These are phyloP conservation scores for Leptobrachium ailaonicum DNA, from an alignment of 2,113 vertebrate genomes.

Conservation along the genomic window DNA sequence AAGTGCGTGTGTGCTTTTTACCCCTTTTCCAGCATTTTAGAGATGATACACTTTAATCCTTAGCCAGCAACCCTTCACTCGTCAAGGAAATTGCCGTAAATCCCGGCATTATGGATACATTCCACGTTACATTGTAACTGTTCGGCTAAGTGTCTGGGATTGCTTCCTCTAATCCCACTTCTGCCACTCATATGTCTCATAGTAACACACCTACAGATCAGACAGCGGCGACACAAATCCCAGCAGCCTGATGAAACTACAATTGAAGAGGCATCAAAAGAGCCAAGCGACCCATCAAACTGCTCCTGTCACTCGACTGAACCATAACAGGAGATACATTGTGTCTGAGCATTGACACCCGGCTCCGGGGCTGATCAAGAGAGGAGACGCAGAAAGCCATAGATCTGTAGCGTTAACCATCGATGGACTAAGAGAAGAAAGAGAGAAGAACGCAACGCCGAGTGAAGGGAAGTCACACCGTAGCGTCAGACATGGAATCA, in stretches of 20 bases:
- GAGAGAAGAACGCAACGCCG: too few species aligned
- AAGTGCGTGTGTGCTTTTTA: too few species aligned
- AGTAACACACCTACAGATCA: constrained; percentile 31
- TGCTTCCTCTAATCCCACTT: constrained; percentile 19
- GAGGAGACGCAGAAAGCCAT: constrained; percentile 16
- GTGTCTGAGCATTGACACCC: not conserved
- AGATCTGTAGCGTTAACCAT: not conserved
- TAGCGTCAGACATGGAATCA: too few species aligned
- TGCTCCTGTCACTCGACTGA: constrained; percentile 3
- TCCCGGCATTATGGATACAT: not conserved
- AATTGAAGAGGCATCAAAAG: constrained; percentile 11
- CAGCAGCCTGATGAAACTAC: not conserved
- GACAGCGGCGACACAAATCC: constrained; percentile 17
- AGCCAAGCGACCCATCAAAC: constrained; percentile 28
- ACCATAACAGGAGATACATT: not conserved
- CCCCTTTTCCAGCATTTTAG: too few species aligned
- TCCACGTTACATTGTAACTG: constrained; percentile 8
- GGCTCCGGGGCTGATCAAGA: not conserved
- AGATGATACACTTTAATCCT: not conserved
- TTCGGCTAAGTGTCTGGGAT: constrained; percentile 1
- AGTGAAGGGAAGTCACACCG: too few species aligned
- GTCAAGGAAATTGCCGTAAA: not conserved
- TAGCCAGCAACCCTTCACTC: not conserved
- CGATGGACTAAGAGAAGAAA: too few species aligned
- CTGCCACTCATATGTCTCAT: constrained; percentile 13